Percentiles rank a stretch among this genome's conserved stretches.
Conservation (phyloP, 2,113 vertebrate species). For the Cranoglanis bouderius region DNA sequence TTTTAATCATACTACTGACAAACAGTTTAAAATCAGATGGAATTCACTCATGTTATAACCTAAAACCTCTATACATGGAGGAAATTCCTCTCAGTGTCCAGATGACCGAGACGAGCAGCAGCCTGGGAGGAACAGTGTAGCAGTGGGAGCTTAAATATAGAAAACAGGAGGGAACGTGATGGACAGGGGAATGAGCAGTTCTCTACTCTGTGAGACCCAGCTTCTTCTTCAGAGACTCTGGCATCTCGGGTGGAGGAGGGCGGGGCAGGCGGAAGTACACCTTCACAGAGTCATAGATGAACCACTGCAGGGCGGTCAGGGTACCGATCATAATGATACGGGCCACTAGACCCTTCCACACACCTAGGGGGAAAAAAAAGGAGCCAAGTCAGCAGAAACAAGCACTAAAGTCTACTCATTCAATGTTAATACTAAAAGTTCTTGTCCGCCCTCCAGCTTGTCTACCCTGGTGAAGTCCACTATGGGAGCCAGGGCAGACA, state of each 20-base stretch:
- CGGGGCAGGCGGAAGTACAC: conserved; percentile 98
- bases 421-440: conserved; percentile 59
- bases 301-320: conserved; percentile 97
- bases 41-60: conserved; percentile 43
- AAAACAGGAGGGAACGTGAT: conserved; percentile 45
- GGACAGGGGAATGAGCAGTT: background rate
- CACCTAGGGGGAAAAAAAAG: conserved; percentile 72
- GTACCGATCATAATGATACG: conserved; percentile 99
- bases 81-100: conserved; percentile 18
- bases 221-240: conserved; percentile 98
- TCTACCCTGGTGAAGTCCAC: conserved; percentile 67
- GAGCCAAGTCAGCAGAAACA: background rate
- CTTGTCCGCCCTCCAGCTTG: conserved; percentile 78
- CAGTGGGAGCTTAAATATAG: conserved; percentile 54
- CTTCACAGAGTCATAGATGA: conserved; percentile 99
- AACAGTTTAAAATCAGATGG: conserved; percentile 48
- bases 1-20: conserved; percentile 51
- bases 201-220: conserved; percentile 88
- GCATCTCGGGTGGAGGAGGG: conserved; percentile 98
- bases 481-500: conserved; percentile 46
- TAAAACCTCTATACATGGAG: conserved; percentile 21
- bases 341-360: conserved; percentile 96
- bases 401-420: background rate
- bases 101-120: conserved; percentile 31
- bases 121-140: conserved; percentile 20